A percentile compares a stretch with the other conserved stretches of the same genome.
Conservation (phyloP, 2,797 vertebrate species). For the Pangasius sanitwongsei region DNA sequence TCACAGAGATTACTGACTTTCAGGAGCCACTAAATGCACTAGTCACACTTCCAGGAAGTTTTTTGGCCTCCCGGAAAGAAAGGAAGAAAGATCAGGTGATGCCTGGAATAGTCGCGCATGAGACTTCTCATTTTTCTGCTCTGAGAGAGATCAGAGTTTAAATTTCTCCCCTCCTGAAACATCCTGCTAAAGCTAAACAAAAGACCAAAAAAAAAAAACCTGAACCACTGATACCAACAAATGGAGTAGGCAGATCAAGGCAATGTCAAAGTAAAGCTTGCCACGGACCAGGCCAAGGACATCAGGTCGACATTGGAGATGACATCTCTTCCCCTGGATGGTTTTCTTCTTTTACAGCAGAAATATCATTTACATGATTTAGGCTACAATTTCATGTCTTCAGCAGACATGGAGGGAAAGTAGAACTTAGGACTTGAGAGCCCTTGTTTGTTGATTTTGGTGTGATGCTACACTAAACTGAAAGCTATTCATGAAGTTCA, state of each 20-base stretch:
- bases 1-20: background rate
- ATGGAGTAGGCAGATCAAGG: background rate
- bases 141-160: background rate
- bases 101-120: background rate
- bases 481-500: background rate
- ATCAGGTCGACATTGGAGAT: background rate
- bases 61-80: background rate
- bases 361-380: constrained; percentile 9
- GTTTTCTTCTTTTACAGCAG: constrained; percentile 5
- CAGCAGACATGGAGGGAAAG: background rate
- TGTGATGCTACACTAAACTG: background rate
- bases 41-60: background rate
- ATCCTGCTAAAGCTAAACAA: constrained; percentile 17
- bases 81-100: background rate
- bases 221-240: constrained; percentile 9
- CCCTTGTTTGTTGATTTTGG: background rate
- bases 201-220: background rate
- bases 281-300: background rate
- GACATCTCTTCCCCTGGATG: constrained; percentile 12
- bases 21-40: background rate
- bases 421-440: background rate
- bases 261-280: constrained; percentile 2
- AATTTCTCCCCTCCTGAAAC: background rate
- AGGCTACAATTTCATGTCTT: background rate
- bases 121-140: constrained; percentile 21